Conservation (phyloP, 2,888 invertebrate species). For the Octonoba sinensis region DNA sequence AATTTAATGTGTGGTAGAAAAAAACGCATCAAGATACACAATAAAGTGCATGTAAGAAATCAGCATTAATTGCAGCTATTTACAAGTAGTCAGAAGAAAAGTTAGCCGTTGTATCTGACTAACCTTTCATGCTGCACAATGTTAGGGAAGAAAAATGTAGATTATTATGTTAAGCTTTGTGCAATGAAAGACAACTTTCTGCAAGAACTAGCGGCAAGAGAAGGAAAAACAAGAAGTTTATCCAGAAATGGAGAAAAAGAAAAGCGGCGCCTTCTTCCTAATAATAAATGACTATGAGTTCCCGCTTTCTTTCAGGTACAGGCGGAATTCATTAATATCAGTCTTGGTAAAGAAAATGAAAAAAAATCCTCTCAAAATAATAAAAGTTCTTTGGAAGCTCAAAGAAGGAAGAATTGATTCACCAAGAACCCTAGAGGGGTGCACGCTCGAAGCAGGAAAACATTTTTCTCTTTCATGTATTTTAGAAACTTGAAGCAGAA, state of each 20-base stretch:
- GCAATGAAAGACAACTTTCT: too few species aligned
- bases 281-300: conserved; percentile 52
- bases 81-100: too few species aligned
- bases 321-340: conserved; percentile 58
- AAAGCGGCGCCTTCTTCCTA: conserved; percentile 33
- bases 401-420: conserved; percentile 53
- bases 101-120: too few species aligned
- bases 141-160: too few species aligned
- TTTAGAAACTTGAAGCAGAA: conserved; percentile 30
- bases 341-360: conserved; percentile 41
- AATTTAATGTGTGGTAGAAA: too few species aligned
- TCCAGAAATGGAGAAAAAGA: conserved; percentile 21
- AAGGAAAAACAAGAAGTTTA: background rate
- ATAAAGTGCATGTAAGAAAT: too few species aligned
- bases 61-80: too few species aligned
- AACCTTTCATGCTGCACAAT: too few species aligned
- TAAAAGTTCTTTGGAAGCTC: conserved; percentile 45
- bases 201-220: background rate
- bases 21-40: too few species aligned
- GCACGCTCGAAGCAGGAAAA: conserved; percentile 28
- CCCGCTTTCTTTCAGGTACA: conserved; percentile 42
- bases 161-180: too few species aligned
- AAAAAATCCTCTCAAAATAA: conserved; percentile 50
- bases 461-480: conserved; percentile 48
- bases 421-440: conserved; percentile 52